phyloP scores from a whole-genome alignment of 92 coral and sea anemone genomes.

The Bergia sp. region DNA sequence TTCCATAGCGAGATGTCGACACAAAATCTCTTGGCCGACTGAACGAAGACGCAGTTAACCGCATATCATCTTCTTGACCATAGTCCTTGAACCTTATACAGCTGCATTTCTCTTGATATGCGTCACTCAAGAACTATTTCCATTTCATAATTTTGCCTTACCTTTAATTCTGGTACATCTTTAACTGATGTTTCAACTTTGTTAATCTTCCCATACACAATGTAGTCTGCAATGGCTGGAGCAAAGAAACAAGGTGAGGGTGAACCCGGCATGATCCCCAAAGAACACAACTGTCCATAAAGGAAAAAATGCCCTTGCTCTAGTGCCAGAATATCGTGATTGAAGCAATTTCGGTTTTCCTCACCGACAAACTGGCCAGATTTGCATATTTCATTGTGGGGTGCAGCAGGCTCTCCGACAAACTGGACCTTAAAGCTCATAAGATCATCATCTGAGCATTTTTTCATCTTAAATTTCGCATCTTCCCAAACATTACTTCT shows the following conservation, averaged over 20 bases:
- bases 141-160: constrained; percentile 28
- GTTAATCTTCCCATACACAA: constrained; percentile 19
- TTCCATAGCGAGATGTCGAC: too few species aligned
- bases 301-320: too few species aligned
- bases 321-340: not conserved
- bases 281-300: constrained; percentile 15
- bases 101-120: too few species aligned
- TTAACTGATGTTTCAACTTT: constrained; percentile 18
- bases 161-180: constrained; percentile 44
- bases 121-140: too few species aligned
- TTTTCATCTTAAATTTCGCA: constrained; percentile 46
- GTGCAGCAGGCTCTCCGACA: constrained; percentile 44
- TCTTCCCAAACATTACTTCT: constrained; percentile 47
- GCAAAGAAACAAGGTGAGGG: constrained; percentile 53
- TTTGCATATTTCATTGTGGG: constrained; percentile 41
- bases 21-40: too few species aligned
- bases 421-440: constrained; percentile 37
- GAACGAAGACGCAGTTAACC: too few species aligned
- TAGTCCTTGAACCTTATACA: too few species aligned
- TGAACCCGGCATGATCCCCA: constrained; percentile 52
- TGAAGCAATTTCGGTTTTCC: constrained; percentile 11
- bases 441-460: constrained; percentile 38
- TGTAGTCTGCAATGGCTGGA: constrained; percentile 44
- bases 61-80: too few species aligned
- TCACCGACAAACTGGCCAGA: constrained; percentile 47